These are phyloP conservation scores for Drosophila orosa DNA, from an alignment of 1,140 invertebrate genomes.

Conservation along the genomic window DNA sequence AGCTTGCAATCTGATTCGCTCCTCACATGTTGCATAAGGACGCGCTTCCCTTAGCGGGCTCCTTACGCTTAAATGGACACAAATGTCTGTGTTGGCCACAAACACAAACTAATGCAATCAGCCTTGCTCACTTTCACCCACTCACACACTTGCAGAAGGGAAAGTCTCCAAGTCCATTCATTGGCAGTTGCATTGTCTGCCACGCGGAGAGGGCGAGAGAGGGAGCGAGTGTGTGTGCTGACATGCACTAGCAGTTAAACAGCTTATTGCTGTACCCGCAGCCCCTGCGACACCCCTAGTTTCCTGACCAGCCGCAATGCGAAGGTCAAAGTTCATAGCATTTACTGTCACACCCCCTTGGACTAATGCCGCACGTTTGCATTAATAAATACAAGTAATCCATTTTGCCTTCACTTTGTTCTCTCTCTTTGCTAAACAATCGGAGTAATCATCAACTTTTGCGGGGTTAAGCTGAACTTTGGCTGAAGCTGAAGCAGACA, in stretches of 20 bases:
- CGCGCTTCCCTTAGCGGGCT: constrained; percentile 13
- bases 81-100: constrained; percentile 65
- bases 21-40: constrained; percentile 34
- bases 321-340: constrained; percentile 70
- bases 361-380: constrained; percentile 47
- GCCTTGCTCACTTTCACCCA: constrained; percentile 15
- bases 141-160: neutral
- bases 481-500: neutral
- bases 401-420: constrained; percentile 25
- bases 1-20: constrained; percentile 39
- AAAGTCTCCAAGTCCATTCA: constrained; percentile 9
- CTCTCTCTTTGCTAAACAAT: constrained; percentile 9
- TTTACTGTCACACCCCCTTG: constrained; percentile 15
- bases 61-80: constrained; percentile 54
- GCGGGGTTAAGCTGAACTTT: constrained; percentile 9
- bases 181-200: constrained; percentile 60
- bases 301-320: neutral
- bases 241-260: constrained; percentile 63
- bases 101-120: constrained; percentile 69
- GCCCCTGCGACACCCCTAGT: neutral
- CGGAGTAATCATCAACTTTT: constrained; percentile 19
- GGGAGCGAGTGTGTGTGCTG: constrained; percentile 12
- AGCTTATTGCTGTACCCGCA: constrained; percentile 39
- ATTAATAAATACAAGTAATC: constrained; percentile 55
- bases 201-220: neutral